A percentile compares a stretch with the other conserved stretches of the same genome.
Evolutionary conservation across 2,113 vertebrate genomes (phyloP).

Genomic region (Excalfactoria chinensis): DNA sequence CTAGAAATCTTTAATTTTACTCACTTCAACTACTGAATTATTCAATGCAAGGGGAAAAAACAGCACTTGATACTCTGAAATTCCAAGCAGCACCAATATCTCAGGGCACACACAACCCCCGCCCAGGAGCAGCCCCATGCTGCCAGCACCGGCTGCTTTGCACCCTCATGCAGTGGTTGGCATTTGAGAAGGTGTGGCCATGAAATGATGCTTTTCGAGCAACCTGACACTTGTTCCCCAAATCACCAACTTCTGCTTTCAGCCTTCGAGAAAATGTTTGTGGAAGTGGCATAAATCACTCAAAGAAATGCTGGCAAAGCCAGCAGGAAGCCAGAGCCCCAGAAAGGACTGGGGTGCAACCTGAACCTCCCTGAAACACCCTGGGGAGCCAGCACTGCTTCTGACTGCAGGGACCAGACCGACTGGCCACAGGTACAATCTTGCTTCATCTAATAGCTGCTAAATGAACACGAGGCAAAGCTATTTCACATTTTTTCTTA

Average conservation of each 20-base stretch:
- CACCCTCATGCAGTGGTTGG: background rate
- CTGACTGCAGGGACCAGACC: accelerated
- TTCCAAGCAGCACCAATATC: background rate
- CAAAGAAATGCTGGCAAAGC: accelerated
- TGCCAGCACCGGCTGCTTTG: background rate
- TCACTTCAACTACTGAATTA: constrained; percentile 35
- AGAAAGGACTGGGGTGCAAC: accelerated
- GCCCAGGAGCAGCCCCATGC: too few relatives aligned
- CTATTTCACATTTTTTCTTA: background rate
- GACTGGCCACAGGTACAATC: background rate
- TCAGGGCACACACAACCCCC: accelerated
- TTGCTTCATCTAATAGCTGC: background rate
- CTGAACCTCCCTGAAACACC: background rate
- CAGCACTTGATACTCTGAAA: background rate
- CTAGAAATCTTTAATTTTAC: constrained; percentile 62
- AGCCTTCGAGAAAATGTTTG: background rate
- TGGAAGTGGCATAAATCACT: background rate
- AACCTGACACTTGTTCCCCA: background rate
- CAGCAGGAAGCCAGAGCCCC: background rate
- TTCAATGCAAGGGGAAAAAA: constrained; percentile 11
- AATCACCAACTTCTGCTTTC: accelerated
- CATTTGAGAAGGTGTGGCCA: background rate
- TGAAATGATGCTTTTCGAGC: background rate
- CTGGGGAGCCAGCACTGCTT: accelerated
- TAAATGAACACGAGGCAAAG: background rate